Percentiles rank a stretch among this genome's conserved stretches.
Evolutionary conservation across 2,113 vertebrate species (phyloP).

Genomic region (Atlantisia rogersi): DNA sequence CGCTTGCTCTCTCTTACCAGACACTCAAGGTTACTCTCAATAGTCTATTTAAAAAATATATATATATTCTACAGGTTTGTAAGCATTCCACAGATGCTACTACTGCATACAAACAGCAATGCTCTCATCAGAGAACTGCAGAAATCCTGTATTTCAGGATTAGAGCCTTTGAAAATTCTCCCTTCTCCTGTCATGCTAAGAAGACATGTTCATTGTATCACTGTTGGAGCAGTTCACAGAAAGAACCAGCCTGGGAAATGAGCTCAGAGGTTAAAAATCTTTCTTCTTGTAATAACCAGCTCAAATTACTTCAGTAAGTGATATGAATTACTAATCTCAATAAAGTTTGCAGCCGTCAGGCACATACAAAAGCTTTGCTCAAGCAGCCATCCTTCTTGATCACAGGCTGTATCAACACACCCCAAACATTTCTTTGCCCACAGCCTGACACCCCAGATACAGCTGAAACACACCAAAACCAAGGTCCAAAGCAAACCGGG

Average conservation of each 20-base stretch:
- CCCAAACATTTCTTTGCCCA: not conserved
- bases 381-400: not conserved
- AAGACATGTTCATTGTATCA: fast-evolving
- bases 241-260: not conserved
- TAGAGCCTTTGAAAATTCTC: not conserved
- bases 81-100: not conserved
- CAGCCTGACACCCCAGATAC: not conserved
- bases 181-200: not conserved
- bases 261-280: not conserved
- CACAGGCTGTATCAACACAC: not conserved
- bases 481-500: not conserved
- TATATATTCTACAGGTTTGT: not conserved
- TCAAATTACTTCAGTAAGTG: not conserved
- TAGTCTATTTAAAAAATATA: not conserved
- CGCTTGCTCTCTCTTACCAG: not conserved
- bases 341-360: not conserved
- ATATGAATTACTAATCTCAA: not conserved
- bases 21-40: not conserved
- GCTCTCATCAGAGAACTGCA: not conserved
- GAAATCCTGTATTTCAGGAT: not conserved
- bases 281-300: not conserved
- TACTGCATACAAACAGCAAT: not conserved
- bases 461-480: not conserved
- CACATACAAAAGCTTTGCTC: not conserved
- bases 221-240: not conserved